Evolutionary conservation across 92 coral and sea anemone genomes (phyloP), one percentile per base, ranked within the genome.

Genomic region (Nematostella vectensis): DNA sequence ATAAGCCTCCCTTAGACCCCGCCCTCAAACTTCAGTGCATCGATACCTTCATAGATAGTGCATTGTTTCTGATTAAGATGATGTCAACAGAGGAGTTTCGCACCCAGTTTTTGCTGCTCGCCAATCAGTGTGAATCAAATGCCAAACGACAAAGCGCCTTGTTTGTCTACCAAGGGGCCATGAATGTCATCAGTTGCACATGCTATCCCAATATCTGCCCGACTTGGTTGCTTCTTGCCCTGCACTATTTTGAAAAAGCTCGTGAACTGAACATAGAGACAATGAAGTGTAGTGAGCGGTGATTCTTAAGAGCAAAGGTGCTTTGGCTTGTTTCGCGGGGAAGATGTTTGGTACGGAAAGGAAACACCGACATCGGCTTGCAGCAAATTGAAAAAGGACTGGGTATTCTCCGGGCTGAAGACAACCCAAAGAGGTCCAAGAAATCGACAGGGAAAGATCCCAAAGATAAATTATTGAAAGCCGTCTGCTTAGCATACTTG

Each of bases 11-110:
- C 2, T 47, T 11, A 21, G 25, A 42, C 25, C 17, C 26, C 17
- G 29, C 55, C 21, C 2, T 53, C 50, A 54, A 52, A 47, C 6
- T n/a, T 27, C 19, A 24, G 11, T 29, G 45, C 31, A 69, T 75
- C 29, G 63, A 75, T 43, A 59, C 61, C 47, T 54, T 68, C 58
- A 59, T 67, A 9, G 27, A 20, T 38, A 55, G 44, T 21, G 57
- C 56, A 23, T 27, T 50, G 19, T 36, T 75, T 54, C 57, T 68
- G n/a, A 52, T 69, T 8, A 67, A 75, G 57, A 50, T 75, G 36
- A 75, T 70, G 57, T 55, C 50, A 27, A 40, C 48, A 11, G 22
- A 23, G 2, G 57, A 47, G 25, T 54, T 75, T 25, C 63, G 61
- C 48, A 22, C 42, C 17, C 59, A 54, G 29, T 48, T 75, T 26